Conservation (phyloP, 2,797 vertebrate genomes). For the Chiloscyllium punctatum region DNA sequence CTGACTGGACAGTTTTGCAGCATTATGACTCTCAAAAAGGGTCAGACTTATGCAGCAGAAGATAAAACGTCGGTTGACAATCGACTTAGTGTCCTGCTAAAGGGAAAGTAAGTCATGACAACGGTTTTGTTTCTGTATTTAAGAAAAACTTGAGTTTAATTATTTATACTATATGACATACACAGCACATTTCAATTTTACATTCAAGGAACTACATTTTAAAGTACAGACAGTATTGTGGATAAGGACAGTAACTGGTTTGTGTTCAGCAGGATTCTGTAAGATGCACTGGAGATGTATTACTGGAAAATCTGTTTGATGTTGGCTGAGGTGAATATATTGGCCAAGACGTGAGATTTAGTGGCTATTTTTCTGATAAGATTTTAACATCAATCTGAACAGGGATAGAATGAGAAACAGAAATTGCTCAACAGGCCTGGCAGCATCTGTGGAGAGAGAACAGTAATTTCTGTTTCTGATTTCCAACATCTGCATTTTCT, state of each 20-base stretch:
- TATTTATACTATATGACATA: not conserved
- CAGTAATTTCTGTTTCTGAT: no score
- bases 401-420: no score
- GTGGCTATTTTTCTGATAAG: not conserved
- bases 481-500: no score
- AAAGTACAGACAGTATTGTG: not conserved
- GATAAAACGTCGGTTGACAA: slow-evolving; percentile 96
- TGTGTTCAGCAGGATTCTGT: not conserved
- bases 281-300: not conserved
- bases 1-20: slow-evolving; percentile 95
- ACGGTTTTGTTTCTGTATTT: not conserved
- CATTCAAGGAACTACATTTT: not conserved
- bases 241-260: not conserved
- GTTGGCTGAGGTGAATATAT: not conserved
- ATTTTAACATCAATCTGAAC: not conserved
- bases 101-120: slow-evolving; percentile 80
- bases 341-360: not conserved
- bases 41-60: slow-evolving; percentile 84
- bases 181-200: not conserved
- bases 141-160: not conserved
- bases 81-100: slow-evolving; percentile 89
- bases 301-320: not conserved
- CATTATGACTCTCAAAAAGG: slow-evolving; percentile 81
- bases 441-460: no score
- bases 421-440: no score